Conservation (phyloP, 1,140 invertebrate genomes). For the Papilio aristodemus region DNA sequence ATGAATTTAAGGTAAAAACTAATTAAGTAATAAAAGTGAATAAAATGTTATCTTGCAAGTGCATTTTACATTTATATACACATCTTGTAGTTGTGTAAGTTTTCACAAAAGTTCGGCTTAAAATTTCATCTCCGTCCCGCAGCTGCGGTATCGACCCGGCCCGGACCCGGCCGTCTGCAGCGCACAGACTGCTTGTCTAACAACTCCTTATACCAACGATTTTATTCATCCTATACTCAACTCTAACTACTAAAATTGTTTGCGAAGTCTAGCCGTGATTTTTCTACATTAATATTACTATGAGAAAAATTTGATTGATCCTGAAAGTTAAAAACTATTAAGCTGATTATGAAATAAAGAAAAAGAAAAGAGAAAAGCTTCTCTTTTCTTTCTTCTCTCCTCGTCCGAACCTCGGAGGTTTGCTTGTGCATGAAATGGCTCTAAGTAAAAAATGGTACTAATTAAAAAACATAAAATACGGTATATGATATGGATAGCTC, state of each 20-base stretch:
- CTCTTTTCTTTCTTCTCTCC: too few species aligned
- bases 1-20: background rate
- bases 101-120: slow-evolving; percentile 1
- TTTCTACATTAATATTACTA: background rate
- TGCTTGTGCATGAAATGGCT: too few species aligned
- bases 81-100: slow-evolving; percentile 8
- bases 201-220: background rate
- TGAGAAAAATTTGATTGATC: slow-evolving; percentile 1
- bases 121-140: background rate
- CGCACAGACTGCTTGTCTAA: background rate
- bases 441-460: too few species aligned
- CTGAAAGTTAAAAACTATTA: too few species aligned
- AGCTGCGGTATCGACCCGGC: slow-evolving; percentile 16
- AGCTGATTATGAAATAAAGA: too few species aligned
- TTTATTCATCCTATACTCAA: background rate
- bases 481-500: too few species aligned
- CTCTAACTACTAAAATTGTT: background rate
- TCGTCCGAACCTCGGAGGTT: too few species aligned
- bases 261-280: background rate
- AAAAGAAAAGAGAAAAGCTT: too few species aligned
- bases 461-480: too few species aligned
- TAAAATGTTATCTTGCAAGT: background rate
- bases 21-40: background rate
- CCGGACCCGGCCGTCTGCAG: background rate
- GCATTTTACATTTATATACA: too few species aligned